phyloP scores from a whole-genome alignment of 2,797 vertebrate genomes.

The Xerus rutilus region DNA sequence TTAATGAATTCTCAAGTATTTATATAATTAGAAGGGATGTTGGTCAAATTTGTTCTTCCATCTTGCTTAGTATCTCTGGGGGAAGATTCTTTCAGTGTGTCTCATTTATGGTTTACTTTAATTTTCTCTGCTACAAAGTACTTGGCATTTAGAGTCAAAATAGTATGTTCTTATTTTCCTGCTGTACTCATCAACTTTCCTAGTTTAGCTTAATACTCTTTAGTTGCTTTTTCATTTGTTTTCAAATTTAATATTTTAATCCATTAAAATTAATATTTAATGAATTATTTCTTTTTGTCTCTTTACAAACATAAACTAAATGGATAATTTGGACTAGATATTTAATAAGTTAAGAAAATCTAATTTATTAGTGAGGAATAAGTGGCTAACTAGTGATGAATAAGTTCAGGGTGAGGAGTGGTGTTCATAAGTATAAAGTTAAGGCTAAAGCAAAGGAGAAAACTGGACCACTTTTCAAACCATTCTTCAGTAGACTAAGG shows the following conservation, averaged over 20 bases:
- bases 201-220: neutral
- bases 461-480: neutral
- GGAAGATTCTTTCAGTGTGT: slow-evolving; percentile 26
- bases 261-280: no score
- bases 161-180: neutral
- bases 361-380: slow-evolving; percentile 3
- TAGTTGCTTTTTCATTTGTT: slow-evolving; percentile 35
- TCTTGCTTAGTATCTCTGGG: slow-evolving; percentile 46
- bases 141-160: neutral
- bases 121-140: neutral
- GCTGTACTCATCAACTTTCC: neutral
- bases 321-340: neutral
- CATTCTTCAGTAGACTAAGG: neutral
- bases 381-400: neutral
- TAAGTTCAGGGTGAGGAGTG: neutral
- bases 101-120: slow-evolving; percentile 35
- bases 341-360: neutral
- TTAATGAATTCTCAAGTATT: slow-evolving; percentile 78
- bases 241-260: neutral
- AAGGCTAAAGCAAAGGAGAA: neutral
- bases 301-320: slow-evolving; percentile 1
- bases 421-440: neutral
- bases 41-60: slow-evolving; percentile 65
- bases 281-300: neutral
- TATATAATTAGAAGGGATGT: slow-evolving; percentile 67